Evolutionary conservation across 2,888 invertebrate species (phyloP).

Genomic region (Yponomeuta malinellus): DNA sequence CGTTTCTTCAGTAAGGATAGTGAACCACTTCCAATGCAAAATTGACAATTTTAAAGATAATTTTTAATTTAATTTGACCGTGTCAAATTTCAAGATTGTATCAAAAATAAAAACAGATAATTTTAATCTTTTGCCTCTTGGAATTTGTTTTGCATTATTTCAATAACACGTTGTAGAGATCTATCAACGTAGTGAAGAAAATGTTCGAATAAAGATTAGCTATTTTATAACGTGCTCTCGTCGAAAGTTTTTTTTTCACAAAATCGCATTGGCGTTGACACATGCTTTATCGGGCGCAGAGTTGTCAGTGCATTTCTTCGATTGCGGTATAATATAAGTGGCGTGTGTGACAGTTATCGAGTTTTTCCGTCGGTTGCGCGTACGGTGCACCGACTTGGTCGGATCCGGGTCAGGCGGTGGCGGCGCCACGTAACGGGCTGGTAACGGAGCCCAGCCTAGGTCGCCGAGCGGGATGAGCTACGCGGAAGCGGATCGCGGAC

Average conservation of each 20-base stretch:
- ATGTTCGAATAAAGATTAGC: too few relatives aligned
- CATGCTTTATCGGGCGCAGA: neutral
- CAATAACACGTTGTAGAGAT: too few relatives aligned
- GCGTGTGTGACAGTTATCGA: slow-evolving; percentile 28
- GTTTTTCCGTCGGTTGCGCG: slow-evolving; percentile 42
- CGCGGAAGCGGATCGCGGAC: slow-evolving; percentile 67
- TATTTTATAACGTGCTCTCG: too few relatives aligned
- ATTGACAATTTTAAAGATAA: too few relatives aligned
- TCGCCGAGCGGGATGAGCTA: slow-evolving; percentile 72
- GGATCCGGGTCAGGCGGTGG: slow-evolving; percentile 64
- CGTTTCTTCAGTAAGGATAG: too few relatives aligned
- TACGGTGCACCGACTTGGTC: slow-evolving; percentile 29
- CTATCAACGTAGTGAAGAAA: too few relatives aligned
- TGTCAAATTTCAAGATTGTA: neutral
- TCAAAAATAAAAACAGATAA: neutral
- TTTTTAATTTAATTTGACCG: neutral
- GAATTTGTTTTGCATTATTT: too few relatives aligned
- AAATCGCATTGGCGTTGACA: neutral
- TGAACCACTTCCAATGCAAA: too few relatives aligned
- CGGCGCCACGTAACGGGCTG: slow-evolving; percentile 67
- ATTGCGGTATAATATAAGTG: neutral
- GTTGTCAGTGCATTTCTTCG: neutral
- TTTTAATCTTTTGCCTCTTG: too few relatives aligned
- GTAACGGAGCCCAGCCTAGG: slow-evolving; percentile 62
- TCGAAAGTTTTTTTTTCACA: too few relatives aligned